Percentiles rank a stretch among this genome's conserved stretches.
Conservation (phyloP, 2,113 vertebrate species). For the Gavia stellata region DNA sequence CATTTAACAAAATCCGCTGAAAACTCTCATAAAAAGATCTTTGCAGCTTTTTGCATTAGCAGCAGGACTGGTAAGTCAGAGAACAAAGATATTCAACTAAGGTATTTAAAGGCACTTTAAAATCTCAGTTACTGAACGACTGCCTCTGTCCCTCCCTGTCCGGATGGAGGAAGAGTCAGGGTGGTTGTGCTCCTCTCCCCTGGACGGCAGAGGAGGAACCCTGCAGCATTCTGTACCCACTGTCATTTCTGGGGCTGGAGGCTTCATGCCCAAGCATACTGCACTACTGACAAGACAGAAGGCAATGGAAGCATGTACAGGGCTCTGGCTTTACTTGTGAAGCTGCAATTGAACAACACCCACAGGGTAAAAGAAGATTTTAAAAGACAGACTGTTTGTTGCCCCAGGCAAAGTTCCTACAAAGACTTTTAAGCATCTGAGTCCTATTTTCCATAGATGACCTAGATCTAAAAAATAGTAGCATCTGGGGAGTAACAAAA, state of each 20-base stretch:
- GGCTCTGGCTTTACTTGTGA: neutral
- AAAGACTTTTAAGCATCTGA: neutral
- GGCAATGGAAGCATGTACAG: neutral
- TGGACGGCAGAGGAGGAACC: neutral
- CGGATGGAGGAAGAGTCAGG: neutral
- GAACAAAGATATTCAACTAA: neutral
- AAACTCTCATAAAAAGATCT: neutral
- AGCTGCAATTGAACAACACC: neutral
- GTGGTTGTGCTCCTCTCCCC: neutral
- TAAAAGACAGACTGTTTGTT: neutral
- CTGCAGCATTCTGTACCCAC: accelerated
- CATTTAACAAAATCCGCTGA: neutral
- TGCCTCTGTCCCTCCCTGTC: neutral
- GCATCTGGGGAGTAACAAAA: neutral
- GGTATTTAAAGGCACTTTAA: neutral
- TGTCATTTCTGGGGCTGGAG: neutral
- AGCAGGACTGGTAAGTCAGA: neutral
- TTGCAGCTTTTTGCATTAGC: neutral
- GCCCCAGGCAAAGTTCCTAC: neutral
- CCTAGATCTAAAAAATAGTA: neutral
- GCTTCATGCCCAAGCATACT: neutral
- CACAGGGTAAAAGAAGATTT: neutral
- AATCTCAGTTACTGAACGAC: neutral
- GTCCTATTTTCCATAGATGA: neutral
- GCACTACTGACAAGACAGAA: neutral